phyloP scores from a whole-genome alignment of 2,888 invertebrate species.

The Coelopa pilipes region DNA sequence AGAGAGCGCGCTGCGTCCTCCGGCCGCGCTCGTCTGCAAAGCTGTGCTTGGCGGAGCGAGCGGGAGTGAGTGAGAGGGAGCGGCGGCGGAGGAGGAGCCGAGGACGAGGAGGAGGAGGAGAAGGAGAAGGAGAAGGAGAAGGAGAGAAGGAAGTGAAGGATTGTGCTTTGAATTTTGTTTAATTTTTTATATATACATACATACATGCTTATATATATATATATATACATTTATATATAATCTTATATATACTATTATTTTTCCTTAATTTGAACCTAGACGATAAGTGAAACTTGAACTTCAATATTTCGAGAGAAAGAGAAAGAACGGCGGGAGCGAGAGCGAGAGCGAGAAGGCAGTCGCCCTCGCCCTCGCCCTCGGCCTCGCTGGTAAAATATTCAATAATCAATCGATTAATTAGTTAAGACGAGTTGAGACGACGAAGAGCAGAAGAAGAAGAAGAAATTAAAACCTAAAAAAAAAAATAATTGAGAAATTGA shows the following conservation, averaged over 20 bases:
- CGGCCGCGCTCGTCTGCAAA: not conserved
- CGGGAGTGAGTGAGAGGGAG: not conserved
- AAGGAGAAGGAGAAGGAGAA: not conserved
- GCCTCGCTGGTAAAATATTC: no score
- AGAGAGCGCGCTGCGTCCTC: no score
- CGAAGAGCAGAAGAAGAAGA: no score
- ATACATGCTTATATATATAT: constrained; percentile 25
- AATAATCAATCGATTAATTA: not conserved
- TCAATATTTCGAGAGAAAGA: constrained; percentile 31
- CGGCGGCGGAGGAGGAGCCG: not conserved
- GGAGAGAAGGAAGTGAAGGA: not conserved
- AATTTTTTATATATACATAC: not conserved
- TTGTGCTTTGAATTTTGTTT: not conserved
- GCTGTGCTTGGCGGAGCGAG: constrained; percentile 1
- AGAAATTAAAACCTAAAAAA: no score
- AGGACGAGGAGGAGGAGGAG: not conserved
- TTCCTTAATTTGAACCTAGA: constrained; percentile 46
- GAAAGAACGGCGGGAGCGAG: not conserved
- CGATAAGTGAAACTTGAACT: constrained; percentile 39
- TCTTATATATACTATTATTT: constrained; percentile 35
- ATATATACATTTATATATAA: constrained; percentile 17
- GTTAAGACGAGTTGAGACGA: not conserved
- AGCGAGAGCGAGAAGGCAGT: not conserved
- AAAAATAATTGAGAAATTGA: constrained; percentile 11
- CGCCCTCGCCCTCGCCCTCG: no score